phyloP scores from a whole-genome alignment of 2,888 invertebrate species.

The Keiferia lycopersicella region DNA sequence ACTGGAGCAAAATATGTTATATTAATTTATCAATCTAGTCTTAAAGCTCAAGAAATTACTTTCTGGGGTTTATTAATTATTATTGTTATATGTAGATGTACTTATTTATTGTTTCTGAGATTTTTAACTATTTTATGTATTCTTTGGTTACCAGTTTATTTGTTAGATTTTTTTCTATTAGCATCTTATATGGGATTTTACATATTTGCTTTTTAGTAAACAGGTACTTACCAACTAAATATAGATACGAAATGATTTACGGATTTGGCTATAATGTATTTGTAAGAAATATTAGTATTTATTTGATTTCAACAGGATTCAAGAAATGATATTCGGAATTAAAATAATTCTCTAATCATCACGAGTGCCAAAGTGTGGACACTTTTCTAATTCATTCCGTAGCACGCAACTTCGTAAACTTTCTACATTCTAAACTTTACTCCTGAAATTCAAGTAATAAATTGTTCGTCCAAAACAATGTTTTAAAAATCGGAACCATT shows the following conservation, averaged over 20 bases:
- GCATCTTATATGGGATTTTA: no score
- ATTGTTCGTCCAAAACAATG: no score
- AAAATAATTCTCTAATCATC: no score
- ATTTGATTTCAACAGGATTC: background rate
- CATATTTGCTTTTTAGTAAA: background rate
- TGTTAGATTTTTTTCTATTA: background rate
- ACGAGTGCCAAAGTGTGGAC: conserved; percentile 57
- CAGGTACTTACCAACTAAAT: background rate
- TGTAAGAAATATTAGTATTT: background rate
- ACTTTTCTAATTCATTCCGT: conserved; percentile 10
- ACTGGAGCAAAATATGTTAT: conserved; percentile 35
- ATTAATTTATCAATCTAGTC: conserved; percentile 71
- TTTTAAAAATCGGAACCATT: no score
- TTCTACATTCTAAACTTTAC: no score
- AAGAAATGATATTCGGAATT: no score
- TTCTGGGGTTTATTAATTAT: conserved; percentile 32
- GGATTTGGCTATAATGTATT: no score
- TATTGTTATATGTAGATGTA: conserved; percentile 31
- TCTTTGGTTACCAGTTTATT: conserved; percentile 17
- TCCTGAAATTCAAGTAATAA: background rate
- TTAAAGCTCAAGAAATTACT: conserved; percentile 68
- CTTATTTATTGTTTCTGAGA: conserved; percentile 33
- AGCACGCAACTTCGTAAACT: no score
- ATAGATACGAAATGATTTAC: background rate
- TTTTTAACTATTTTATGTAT: conserved; percentile 31